Percentiles rank a stretch among this genome's conserved stretches.
Conservation (phyloP, 1,140 invertebrate species). For the Eumeta japonica region DNA sequence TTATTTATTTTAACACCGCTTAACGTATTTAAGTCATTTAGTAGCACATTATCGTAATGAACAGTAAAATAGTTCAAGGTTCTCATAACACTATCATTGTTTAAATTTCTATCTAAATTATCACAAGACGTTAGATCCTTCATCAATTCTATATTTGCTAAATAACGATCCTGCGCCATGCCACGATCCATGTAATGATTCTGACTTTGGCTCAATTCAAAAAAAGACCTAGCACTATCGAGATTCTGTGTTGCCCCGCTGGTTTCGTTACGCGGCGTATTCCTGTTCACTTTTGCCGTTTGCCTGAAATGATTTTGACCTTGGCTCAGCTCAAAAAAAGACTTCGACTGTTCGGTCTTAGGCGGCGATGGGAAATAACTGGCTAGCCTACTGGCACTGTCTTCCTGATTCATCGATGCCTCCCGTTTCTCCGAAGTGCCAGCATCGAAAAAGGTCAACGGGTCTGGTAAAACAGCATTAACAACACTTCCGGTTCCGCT, state of each 20-base stretch:
- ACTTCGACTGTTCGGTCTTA: slow-evolving; percentile 36
- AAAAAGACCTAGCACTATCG: too few species aligned
- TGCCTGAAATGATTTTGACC: slow-evolving; percentile 47
- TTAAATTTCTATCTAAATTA: slow-evolving; percentile 19
- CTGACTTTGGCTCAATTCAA: slow-evolving; percentile 47
- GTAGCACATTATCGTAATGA: slow-evolving; percentile 20
- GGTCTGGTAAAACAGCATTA: too few species aligned
- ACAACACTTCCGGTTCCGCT: too few species aligned
- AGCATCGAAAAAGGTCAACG: too few species aligned
- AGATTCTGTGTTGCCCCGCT: too few species aligned
- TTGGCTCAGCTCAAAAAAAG: slow-evolving; percentile 55
- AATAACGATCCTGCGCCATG: slow-evolving; percentile 16
- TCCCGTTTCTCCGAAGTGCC: too few species aligned
- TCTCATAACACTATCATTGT: slow-evolving; percentile 25
- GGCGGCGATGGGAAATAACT: slow-evolving; percentile 36
- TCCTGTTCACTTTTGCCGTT: too few species aligned
- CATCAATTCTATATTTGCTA: slow-evolving; percentile 27
- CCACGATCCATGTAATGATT: slow-evolving; percentile 38
- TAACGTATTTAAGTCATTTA: slow-evolving; percentile 2
- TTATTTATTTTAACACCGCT: slow-evolving; percentile 23
- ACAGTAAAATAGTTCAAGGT: slow-evolving; percentile 41
- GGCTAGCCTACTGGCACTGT: slow-evolving; percentile 32
- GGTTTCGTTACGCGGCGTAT: too few species aligned
- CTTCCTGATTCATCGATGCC: slow-evolving; percentile 19
- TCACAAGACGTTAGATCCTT: slow-evolving; percentile 30